Evolutionary conservation across 2,113 vertebrate species (phyloP), one percentile per base, ranked within the genome.

Genomic region (Dasyprocta punctata): DNA sequence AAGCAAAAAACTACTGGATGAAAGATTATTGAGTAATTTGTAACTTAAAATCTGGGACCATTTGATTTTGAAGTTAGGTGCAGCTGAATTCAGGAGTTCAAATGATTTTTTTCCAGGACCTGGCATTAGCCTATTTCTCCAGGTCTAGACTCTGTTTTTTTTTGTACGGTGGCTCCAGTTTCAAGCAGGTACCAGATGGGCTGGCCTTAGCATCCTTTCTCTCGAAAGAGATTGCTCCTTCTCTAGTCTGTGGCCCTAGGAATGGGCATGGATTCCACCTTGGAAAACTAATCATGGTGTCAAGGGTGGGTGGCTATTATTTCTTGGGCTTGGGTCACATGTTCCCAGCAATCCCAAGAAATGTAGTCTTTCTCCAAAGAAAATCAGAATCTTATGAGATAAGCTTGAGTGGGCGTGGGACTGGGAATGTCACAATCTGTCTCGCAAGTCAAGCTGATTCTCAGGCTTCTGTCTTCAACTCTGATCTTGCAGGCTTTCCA

Each of bases 361-460:
- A 16, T 22, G 41, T n/a, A 26, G 41, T 60, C 65, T 41, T 86
- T 58, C 12, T 11, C 24, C 8, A 47, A 26, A 86, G 56, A 67
- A 89, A 9, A 80, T 67, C 30, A 86, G 47, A 52, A 80, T 71
- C 33, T 30, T 73, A 33, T 61, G 44, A 56, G 93, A 63, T 28
- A 22, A 60, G 8, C 8, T 60, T 38, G 49, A 85, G 52, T 56
- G 84, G 20, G 26, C 77, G 3, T 28, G 26, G 36, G 26, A 47
- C 17, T 5, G 41, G 38, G 19, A 63, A 82, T 80, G 11, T 26
- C 49, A 87, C 19, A 61, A 60, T 81, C 30, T 47, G 24, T 26
- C 83, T 94, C 65, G 89, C 54, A 58, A 93, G 36, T 90, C 81
- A 86, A 77, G 54, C 77, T 87, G 52, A 86, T 86, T 54, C 47